Conservation (phyloP, 2,797 vertebrate species). For the Babyrousa celebensis region DNA sequence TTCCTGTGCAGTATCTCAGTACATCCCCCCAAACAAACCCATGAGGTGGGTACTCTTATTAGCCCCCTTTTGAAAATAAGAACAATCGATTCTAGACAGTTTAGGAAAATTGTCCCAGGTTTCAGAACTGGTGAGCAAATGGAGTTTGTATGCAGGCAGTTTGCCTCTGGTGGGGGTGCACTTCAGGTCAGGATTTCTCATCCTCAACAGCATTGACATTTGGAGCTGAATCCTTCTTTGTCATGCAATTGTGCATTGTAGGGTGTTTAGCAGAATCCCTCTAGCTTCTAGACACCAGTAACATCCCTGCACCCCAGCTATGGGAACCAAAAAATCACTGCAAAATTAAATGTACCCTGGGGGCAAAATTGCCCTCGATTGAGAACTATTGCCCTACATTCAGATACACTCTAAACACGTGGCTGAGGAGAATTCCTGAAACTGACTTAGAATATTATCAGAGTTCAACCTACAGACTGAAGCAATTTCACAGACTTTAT, state of each 20-base stretch:
- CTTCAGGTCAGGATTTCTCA: background rate
- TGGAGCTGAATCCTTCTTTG: background rate
- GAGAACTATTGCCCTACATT: background rate
- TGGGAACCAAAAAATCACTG: conserved; percentile 27
- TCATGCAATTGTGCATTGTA: background rate
- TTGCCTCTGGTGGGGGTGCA: background rate
- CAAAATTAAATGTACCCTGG: background rate
- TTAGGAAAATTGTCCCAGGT: background rate
- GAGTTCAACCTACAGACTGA: background rate
- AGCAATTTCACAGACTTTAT: background rate
- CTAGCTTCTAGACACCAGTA: background rate
- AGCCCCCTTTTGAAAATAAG: background rate
- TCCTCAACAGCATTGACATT: background rate
- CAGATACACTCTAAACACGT: background rate
- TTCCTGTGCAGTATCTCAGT: background rate
- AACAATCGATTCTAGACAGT: background rate
- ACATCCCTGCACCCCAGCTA: background rate
- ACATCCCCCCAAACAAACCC: background rate
- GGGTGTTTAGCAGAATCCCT: background rate
- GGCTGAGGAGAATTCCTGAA: conserved; percentile 19
- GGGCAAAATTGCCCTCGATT: background rate
- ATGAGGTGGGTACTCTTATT: background rate
- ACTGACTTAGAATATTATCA: background rate
- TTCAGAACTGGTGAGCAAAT: background rate
- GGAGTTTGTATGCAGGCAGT: background rate